phyloP scores from a whole-genome alignment of 2,113 vertebrate species.

The Ctenodactylus gundi region DNA sequence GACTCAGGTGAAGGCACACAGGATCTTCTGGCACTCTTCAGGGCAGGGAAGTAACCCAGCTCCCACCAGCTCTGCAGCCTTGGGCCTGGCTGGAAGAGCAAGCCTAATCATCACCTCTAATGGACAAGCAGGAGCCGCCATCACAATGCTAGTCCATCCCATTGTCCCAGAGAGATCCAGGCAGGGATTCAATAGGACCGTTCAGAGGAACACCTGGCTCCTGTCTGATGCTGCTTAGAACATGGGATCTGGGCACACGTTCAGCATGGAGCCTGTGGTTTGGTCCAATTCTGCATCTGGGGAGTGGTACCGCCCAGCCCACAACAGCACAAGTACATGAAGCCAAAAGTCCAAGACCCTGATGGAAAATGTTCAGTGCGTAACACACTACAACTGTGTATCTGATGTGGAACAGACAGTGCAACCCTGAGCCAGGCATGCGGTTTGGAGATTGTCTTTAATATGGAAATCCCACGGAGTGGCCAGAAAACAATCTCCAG shows the following conservation, averaged over 20 bases:
- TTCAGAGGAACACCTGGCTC: neutral
- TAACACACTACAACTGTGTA: neutral
- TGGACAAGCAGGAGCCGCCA: neutral
- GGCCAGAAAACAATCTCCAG: neutral
- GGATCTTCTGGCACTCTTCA: neutral
- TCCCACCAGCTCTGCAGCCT: neutral
- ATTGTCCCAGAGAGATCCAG: neutral
- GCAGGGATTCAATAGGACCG: neutral
- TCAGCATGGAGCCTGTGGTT: neutral
- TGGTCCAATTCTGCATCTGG: neutral
- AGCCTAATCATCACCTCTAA: neutral
- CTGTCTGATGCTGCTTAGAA: neutral
- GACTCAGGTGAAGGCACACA: accelerated
- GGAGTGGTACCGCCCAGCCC: neutral
- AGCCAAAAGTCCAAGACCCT: neutral
- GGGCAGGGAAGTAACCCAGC: neutral
- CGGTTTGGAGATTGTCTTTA: neutral
- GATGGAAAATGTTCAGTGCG: neutral
- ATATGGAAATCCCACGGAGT: neutral
- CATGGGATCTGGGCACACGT: neutral
- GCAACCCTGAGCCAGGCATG: neutral
- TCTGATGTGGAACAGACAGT: neutral
- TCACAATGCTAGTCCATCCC: neutral
- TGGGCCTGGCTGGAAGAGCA: neutral
- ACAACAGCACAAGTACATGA: neutral